Conservation (phyloP, 1,140 invertebrate species). For the Achatina immaculata region DNA sequence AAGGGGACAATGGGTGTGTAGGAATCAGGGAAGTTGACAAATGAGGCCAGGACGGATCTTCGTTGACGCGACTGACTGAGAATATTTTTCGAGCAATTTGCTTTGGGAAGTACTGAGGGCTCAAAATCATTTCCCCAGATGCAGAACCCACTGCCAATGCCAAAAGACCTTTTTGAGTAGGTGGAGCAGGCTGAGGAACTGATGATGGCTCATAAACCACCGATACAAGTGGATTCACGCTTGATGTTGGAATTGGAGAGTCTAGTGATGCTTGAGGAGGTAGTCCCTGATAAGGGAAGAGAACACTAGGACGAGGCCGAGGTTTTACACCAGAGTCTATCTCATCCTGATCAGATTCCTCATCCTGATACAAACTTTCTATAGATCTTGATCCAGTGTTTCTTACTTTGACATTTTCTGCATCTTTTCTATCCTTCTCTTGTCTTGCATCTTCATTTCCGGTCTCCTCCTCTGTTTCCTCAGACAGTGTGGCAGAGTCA, state of each 20-base stretch:
- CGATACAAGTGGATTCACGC: constrained; percentile 9
- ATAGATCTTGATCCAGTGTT: background rate
- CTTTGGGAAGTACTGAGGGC: constrained; percentile 61
- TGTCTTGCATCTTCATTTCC: background rate
- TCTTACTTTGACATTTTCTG: background rate
- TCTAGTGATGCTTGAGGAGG: constrained; percentile 49
- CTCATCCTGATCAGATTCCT: background rate
- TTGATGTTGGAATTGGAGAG: constrained; percentile 44
- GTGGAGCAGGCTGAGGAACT: background rate
- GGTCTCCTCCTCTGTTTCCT: background rate
- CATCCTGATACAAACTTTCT: background rate
- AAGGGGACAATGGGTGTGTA: constrained; percentile 15
- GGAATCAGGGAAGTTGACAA: constrained; percentile 27
- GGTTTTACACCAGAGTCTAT: background rate
- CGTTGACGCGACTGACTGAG: constrained; percentile 59
- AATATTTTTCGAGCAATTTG: constrained; percentile 66
- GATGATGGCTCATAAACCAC: background rate
- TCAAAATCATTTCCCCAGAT: constrained; percentile 56
- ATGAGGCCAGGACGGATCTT: constrained; percentile 36
- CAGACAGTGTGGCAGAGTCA: background rate
- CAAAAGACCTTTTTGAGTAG: constrained; percentile 4
- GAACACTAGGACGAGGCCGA: constrained; percentile 38
- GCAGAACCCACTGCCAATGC: constrained; percentile 34
- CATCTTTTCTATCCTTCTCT: constrained; percentile 16
- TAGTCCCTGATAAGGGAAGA: constrained; percentile 34